These are phyloP conservation scores for Drosophila pectinifera DNA, from an alignment of 1,140 invertebrate genomes.

Conservation along the genomic window DNA sequence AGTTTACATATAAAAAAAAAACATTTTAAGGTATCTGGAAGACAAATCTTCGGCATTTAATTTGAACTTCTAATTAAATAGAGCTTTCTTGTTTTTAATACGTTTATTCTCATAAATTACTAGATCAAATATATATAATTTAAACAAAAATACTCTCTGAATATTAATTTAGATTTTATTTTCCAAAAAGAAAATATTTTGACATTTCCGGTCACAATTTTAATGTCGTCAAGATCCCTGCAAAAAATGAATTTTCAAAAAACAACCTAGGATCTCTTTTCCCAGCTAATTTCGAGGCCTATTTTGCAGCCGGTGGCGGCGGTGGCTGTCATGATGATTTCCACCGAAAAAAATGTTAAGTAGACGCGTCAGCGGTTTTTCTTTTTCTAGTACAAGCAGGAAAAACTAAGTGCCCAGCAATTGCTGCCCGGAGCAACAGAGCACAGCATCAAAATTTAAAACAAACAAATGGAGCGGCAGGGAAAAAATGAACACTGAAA, in stretches of 20 bases:
- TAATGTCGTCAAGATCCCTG: slow-evolving; percentile 44
- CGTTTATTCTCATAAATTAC: neutral
- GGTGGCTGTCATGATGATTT: slow-evolving; percentile 64
- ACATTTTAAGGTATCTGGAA: no score
- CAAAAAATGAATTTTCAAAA: slow-evolving; percentile 27
- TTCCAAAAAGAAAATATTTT: slow-evolving; percentile 38
- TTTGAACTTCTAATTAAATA: neutral
- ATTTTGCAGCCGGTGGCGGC: slow-evolving; percentile 48
- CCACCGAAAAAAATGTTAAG: slow-evolving; percentile 67
- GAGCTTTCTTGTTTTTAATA: no score
- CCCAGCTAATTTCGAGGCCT: slow-evolving; percentile 66
- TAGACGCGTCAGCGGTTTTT: slow-evolving; percentile 77
- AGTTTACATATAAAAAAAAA: no score
- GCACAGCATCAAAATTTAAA: slow-evolving; percentile 63
- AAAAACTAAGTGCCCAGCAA: slow-evolving; percentile 76
- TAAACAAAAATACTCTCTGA: slow-evolving; percentile 5
- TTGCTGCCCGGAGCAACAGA: slow-evolving; percentile 48
- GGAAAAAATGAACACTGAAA: slow-evolving; percentile 31
- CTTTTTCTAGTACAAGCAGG: slow-evolving; percentile 49
- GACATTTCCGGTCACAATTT: slow-evolving; percentile 65
- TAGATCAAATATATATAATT: neutral
- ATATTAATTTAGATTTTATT: slow-evolving; percentile 23
- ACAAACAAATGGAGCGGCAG: slow-evolving; percentile 59
- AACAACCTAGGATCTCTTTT: slow-evolving; percentile 15
- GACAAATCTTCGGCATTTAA: no score